Base-by-base conservation (phyloP, 1,140 invertebrate species). In the Rhyzopertha dominica region DNA sequence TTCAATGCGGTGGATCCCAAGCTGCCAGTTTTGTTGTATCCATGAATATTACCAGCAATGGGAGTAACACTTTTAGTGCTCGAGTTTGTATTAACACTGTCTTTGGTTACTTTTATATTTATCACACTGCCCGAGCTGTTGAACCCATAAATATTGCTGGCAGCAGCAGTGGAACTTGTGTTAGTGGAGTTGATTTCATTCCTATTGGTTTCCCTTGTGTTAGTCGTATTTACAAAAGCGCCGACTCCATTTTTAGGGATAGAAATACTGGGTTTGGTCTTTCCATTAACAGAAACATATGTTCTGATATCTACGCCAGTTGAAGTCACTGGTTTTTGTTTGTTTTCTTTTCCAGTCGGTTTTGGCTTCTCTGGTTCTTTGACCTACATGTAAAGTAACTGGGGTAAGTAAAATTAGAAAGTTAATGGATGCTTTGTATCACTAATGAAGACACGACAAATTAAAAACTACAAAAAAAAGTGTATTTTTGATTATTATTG, bases 381-480 rank as follows among this genome's bases (percentile, higher is more conserved):
- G 3, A 77, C 78, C 74, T 98, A 96, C 31, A 82, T 74, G 60
- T 87, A 95, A 3, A 44, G 29, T 20, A 47, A 37, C 12, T n/a
- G 18, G 3, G 24, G 9, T 10, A 48, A 19, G 3, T 17, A 35
- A 8, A 31, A 16, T 17, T 25, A 14, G 25, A 32, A 7, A 38
- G 9, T 23, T 26, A 25, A 24, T 5, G 22, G 7, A 16, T n/a
- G 4, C n/a, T 29, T 5, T 13, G 28, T 13, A n/a, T 29, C n/a
- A 13, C 12, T 29, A 29, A 13, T 29, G 16, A 29, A 29, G 28
- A 29, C 28, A 29, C n/a, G 7, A 25, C 24, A 7, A 25, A 25
- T 7, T 25, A 25, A 7, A 25, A 7, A n/a, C 7, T 25, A n/a
- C 16, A 8, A 32, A 8, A 32, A 8, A 8, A 32, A 8, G 5